phyloP scores from a whole-genome alignment of 2,113 vertebrate species.

The Leptodactylus fuscus region DNA sequence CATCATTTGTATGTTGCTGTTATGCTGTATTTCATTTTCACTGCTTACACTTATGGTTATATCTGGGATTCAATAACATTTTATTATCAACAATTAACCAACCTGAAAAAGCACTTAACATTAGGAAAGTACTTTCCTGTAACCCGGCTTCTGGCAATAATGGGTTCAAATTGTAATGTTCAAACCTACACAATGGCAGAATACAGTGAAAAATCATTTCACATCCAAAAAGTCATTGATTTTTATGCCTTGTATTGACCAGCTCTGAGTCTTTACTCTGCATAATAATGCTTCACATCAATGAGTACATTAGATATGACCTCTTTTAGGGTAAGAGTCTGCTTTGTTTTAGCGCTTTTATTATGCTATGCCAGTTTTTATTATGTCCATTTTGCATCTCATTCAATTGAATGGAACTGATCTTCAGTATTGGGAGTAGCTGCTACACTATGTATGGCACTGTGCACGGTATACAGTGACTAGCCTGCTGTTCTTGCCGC shows the following conservation, averaged over 20 bases:
- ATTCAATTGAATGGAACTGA: too few species aligned
- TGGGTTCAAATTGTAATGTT: conserved; percentile 13
- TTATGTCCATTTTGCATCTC: too few species aligned
- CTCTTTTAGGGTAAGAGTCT: too few species aligned
- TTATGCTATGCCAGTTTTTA: too few species aligned
- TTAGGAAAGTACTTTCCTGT: conserved; percentile 4
- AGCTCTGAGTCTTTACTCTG: neutral
- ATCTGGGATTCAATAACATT: conserved; percentile 21
- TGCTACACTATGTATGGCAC: too few species aligned
- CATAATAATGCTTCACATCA: neutral
- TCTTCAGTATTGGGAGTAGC: too few species aligned
- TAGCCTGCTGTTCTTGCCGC: too few species aligned
- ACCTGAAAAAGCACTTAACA: conserved; percentile 30
- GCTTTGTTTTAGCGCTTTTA: too few species aligned
- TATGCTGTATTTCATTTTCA: neutral
- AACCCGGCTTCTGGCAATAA: neutral
- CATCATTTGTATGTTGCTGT: neutral
- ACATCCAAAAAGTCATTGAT: neutral
- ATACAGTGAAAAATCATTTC: neutral
- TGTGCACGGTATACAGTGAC: too few species aligned
- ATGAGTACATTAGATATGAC: too few species aligned
- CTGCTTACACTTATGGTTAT: conserved; percentile 10
- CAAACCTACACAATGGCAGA: neutral
- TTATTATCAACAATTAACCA: conserved; percentile 38
- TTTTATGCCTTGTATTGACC: neutral